These are phyloP conservation scores for Thunnus thynnus DNA, from an alignment of 2,113 vertebrate species.

Conservation along the genomic window DNA sequence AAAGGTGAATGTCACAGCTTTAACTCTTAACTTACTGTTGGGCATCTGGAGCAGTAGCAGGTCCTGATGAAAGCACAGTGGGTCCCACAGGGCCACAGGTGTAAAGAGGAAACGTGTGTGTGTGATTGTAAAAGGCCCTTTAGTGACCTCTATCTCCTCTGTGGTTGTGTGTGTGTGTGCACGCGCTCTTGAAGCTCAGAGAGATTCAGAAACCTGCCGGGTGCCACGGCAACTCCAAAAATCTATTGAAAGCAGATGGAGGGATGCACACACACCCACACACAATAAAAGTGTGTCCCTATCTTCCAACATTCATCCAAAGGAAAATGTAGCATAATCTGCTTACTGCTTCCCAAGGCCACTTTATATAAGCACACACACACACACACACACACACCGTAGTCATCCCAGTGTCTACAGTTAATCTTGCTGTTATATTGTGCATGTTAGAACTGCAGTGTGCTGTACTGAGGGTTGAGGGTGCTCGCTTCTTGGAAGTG, in stretches of 20 bases:
- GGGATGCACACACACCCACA: not conserved
- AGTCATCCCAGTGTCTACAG: not conserved
- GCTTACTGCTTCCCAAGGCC: not conserved
- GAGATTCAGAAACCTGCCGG: not conserved
- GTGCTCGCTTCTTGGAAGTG: not conserved
- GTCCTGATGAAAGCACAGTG: not conserved
- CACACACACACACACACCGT: not conserved
- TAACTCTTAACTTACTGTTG: not conserved
- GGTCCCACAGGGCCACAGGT: not conserved
- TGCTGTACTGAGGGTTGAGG: not conserved
- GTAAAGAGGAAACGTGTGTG: not conserved
- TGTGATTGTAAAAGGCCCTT: constrained; percentile 12
- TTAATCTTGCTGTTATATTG: not conserved
- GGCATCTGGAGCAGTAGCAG: not conserved
- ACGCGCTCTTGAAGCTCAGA: not conserved
- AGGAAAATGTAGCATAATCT: not conserved
- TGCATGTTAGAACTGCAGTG: not conserved
- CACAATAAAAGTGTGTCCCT: not conserved
- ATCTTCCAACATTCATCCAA: not conserved
- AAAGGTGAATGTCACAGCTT: not conserved
- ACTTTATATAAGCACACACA: not conserved
- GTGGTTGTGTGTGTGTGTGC: not conserved
- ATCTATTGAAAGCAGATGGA: constrained; percentile 3
- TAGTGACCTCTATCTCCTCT: not conserved
- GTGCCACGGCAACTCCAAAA: not conserved